Base-by-base conservation (phyloP, 1,140 invertebrate species). In the Drosophila lowei region DNA sequence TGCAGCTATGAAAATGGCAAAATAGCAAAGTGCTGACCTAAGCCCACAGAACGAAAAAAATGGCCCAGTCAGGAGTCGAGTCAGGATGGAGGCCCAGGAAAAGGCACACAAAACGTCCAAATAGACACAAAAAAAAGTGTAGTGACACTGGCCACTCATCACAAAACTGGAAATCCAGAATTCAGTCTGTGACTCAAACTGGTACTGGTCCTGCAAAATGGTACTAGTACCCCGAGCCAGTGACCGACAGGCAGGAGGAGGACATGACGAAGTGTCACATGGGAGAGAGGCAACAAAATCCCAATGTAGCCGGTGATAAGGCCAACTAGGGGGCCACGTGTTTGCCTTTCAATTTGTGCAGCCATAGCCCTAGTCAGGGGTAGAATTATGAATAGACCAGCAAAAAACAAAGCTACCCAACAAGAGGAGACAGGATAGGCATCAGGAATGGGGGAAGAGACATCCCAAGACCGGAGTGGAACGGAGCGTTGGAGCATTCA, bases 281-380 rank as follows among this genome's bases (percentile, higher is more conserved):
- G 38, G 0, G 23, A 25, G 3, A 25, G 23, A 25, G 34, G 66
- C 66, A 42, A 68, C 50, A 30, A 68, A 70, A 68, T 70, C 66
- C 66, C 66, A 64, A 72, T 63, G 55, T 57, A 73, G 57, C 46
- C 70, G 57, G 56, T 63, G 54, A 64, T 60, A 71, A 58, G 60
- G 76, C 66, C 55, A 72, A 67, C 77, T 62, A 62, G 50, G 34
- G 23, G 61, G 65, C 63, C 66, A 76, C 76, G 59, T 72, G 65
- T 79, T 79, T 79, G 77, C 77, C 62, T 76, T 79, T 75, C 77
- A 79, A 80, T 85, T 72, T 80, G 70, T 64, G 44, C 72, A 38
- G 11, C 34, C 34, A 11, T 34, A 34, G 30, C 30, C 30, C 4
- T 38, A 38, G 34, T 38, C 65, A 63, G 61, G 66, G 49, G 78